These are phyloP conservation scores for Diplazon laetatorius DNA, from an alignment of 2,888 invertebrate genomes.

Conservation along the genomic window DNA sequence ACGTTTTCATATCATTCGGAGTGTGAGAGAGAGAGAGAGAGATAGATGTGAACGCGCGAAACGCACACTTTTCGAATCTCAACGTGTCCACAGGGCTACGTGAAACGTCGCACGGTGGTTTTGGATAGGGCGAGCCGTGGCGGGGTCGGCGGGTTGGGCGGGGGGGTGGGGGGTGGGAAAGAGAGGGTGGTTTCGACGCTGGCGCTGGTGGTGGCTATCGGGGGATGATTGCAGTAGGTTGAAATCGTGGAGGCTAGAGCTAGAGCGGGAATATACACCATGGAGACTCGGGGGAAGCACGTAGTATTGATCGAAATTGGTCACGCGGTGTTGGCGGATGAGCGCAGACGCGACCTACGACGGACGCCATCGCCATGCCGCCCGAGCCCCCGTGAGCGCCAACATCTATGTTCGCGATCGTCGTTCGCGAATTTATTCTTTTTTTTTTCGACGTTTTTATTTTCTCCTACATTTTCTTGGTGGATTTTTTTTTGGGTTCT, in stretches of 20 bases:
- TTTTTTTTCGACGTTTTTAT: no score
- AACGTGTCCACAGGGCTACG: slow-evolving; percentile 80
- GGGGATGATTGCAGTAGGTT: background rate
- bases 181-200: slow-evolving; percentile 25
- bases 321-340: slow-evolving; percentile 80
- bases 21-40: no score
- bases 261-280: slow-evolving; percentile 55
- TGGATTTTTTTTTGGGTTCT: slow-evolving; percentile 55
- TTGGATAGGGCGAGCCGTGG: background rate
- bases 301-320: slow-evolving; percentile 64
- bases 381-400: no score
- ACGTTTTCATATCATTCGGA: slow-evolving; percentile 81
- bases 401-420: no score
- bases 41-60: slow-evolving; percentile 82
- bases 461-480: slow-evolving; percentile 84
- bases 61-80: slow-evolving; percentile 82
- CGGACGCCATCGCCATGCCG: slow-evolving; percentile 82
- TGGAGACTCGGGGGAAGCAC: slow-evolving; percentile 34
- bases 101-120: slow-evolving; percentile 14
- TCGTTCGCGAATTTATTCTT: no score
- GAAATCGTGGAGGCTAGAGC: slow-evolving; percentile 24
- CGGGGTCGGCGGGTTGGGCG: background rate
- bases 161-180: background rate
- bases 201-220: background rate
- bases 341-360: slow-evolving; percentile 83